Conservation (phyloP, 2,888 invertebrate species). For the Calephelis perditalis region DNA sequence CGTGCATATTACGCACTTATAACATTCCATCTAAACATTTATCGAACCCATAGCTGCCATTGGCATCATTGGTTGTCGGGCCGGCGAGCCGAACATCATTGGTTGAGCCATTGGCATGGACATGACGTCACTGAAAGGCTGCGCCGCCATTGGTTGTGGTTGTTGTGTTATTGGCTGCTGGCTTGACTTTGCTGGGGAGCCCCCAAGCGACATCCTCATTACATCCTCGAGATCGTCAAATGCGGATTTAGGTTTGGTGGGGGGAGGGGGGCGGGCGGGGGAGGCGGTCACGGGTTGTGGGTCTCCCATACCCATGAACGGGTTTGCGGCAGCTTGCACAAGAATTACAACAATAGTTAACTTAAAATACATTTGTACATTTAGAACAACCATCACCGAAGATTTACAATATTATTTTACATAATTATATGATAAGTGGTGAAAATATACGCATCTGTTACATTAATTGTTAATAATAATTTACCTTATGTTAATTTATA, state of each 20-base stretch:
- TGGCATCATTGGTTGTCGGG: constrained; percentile 65
- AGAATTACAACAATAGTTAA: constrained; percentile 36
- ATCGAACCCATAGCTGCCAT: constrained; percentile 74
- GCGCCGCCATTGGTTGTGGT: constrained; percentile 42
- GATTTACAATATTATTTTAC: constrained; percentile 2
- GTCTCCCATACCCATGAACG: constrained; percentile 81
- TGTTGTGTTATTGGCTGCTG: constrained; percentile 50
- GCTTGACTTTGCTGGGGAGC: constrained; percentile 73
- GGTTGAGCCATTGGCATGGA: constrained; percentile 61
- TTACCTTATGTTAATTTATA: no score
- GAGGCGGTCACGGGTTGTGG: constrained; percentile 64
- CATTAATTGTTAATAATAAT: no score
- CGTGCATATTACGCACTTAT: constrained; percentile 26
- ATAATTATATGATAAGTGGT: constrained; percentile 3
- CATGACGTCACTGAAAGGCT: constrained; percentile 60
- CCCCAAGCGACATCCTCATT: constrained; percentile 82
- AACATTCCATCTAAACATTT: constrained; percentile 49
- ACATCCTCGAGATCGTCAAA: constrained; percentile 84
- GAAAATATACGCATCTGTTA: background rate
- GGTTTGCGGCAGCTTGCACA: constrained; percentile 79
- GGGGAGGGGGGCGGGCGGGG: constrained; percentile 75
- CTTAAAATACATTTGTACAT: constrained; percentile 19
- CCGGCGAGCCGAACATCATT: constrained; percentile 67
- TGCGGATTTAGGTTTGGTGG: constrained; percentile 78
- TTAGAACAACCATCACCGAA: constrained; percentile 18